phyloP scores from a whole-genome alignment of 2,113 vertebrate genomes.

The Pavo muticus region DNA sequence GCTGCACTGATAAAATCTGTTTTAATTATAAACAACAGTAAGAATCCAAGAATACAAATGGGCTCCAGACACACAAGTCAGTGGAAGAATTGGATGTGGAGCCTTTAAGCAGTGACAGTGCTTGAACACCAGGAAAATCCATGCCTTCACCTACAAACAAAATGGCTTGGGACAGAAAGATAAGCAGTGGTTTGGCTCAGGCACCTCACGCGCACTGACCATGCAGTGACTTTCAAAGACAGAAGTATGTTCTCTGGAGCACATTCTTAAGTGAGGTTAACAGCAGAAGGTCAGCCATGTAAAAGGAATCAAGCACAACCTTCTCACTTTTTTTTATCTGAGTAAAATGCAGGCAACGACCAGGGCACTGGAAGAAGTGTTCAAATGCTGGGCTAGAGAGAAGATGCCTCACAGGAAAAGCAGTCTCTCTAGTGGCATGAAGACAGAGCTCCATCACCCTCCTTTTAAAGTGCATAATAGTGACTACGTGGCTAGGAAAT shows the following conservation, averaged over 20 bases:
- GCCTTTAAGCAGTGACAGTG: not conserved
- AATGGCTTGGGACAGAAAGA: not conserved
- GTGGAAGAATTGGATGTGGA: not conserved
- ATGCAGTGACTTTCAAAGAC: not conserved
- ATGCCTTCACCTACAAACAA: not conserved
- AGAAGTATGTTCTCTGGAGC: not conserved
- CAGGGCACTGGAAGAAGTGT: not conserved
- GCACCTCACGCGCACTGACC: not conserved
- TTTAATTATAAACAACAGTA: constrained; percentile 29
- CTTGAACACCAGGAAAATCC: not conserved
- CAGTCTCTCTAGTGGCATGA: not conserved
- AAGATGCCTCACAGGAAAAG: not conserved
- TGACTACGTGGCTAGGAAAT: not conserved
- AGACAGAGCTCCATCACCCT: not conserved
- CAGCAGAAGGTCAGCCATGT: not conserved
- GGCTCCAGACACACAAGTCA: not conserved
- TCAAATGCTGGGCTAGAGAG: not conserved
- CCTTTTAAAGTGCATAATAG: not conserved
- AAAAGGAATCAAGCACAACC: not conserved
- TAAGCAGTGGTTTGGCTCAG: not conserved
- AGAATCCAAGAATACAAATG: not conserved
- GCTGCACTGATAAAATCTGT: not conserved
- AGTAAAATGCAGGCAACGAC: not conserved
- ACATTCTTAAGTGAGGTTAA: accelerated
- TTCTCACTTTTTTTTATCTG: not conserved